Base-by-base conservation (phyloP, 2,113 vertebrate genomes). In the Asarcornis scutulata region DNA sequence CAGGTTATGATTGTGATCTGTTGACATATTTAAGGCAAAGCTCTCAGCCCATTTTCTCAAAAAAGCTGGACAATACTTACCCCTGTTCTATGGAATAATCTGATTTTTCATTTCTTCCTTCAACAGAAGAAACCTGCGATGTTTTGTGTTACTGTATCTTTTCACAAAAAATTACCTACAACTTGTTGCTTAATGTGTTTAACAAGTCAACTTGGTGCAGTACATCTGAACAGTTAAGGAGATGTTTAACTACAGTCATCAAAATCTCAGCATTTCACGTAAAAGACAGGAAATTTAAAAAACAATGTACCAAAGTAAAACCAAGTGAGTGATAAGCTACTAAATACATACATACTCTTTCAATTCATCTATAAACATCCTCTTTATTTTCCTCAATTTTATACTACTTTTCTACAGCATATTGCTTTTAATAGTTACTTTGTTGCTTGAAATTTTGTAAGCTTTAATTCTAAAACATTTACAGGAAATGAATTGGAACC, bases 141-240 rank as follows among this genome's bases (percentile, higher is more conserved):
- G 18, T 42, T 89, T 68, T 80, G 22, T 32, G 40, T 36, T 68
- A 46, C 8, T 46, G 10, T 36, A 46, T 55, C 32, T 53, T 77
- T 20, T 32, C 36, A 67, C 22, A 52, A 88, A 88, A 29, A 68
- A 25, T 27, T 7, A 40, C 15, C 40, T 68, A 69, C 12, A 82
- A 40, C 46, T 32, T 34, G 21, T 64, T 74, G 25, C 34, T 80
- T 81, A 23, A 59, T 17, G 9, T 53, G 67, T 55, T 80, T 86
- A 77, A 55, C 42, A 89, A 91, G 53, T 67, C 64, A 46, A 87
- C 88, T 84, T 85, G 90, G 89, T 83, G 69, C 69, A 91, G 67
- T 58, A 86, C 27, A 27, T 46, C 74, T 68, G 73, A 84, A 81
- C 44, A 75, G 58, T 46, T 96, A 96, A 97, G 95, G 91, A 95